Percentiles rank a stretch among this genome's conserved stretches.
phyloP scores from a whole-genome alignment of 1,140 invertebrate genomes.

The Andricus grossulariae region DNA sequence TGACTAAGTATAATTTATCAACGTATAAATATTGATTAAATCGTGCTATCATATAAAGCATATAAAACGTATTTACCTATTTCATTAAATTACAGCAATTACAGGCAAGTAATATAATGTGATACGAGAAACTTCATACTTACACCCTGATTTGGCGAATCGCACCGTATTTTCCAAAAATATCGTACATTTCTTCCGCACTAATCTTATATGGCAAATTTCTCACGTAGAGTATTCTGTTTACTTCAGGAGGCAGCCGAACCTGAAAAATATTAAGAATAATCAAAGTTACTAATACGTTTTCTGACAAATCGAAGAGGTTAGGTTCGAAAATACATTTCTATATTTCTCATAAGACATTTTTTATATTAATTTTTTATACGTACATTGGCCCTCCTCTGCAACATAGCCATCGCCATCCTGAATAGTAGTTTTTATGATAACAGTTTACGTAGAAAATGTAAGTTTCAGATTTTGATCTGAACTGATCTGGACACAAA shows the following conservation, averaged over 20 bases:
- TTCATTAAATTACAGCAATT: too few relatives aligned
- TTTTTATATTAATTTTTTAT: slow-evolving; percentile 32
- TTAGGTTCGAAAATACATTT: slow-evolving; percentile 36
- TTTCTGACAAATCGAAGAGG: slow-evolving; percentile 6
- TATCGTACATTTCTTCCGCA: slow-evolving; percentile 99
- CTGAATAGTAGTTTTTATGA: slow-evolving; percentile 53
- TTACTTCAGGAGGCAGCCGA: slow-evolving; percentile 98
- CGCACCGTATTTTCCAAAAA: slow-evolving; percentile 99
- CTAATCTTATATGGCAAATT: slow-evolving; percentile 99
- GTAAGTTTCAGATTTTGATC: background rate
- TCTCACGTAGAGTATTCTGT: slow-evolving; percentile 96
- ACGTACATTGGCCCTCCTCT: slow-evolving; percentile 80
- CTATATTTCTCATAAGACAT: background rate
- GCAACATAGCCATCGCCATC: slow-evolving; percentile 79
- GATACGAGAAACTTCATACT: slow-evolving; percentile 75
- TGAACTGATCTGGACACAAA: background rate
- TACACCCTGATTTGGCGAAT: slow-evolving; percentile 98
- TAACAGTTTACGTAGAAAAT: background rate
- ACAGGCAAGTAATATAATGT: slow-evolving; percentile 26
- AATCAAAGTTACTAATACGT: background rate
- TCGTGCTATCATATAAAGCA: too few relatives aligned
- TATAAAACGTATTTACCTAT: too few relatives aligned
- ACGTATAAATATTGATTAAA: too few relatives aligned
- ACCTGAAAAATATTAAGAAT: slow-evolving; percentile 81
- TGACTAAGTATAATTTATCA: too few relatives aligned